Evolutionary conservation across 92 coral and sea anemone species (phyloP), one percentile per base, ranked within the genome.

Genomic region (Parazoanthus darwini): DNA sequence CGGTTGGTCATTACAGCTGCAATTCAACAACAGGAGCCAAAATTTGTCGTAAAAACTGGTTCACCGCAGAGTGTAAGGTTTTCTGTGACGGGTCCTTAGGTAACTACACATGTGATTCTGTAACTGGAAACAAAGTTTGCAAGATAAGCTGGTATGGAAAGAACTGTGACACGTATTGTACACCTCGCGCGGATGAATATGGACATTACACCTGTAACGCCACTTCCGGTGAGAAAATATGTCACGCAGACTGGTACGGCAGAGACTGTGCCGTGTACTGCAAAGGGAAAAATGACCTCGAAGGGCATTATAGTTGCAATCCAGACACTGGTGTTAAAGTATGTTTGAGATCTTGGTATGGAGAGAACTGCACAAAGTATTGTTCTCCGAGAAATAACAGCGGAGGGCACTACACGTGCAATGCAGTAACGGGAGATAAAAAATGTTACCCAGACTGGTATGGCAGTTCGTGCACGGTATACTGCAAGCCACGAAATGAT

Each of bases 401-500:
- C 8, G 74, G 78, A 8, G 98, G 97, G 2, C 98, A 91, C 88
- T 96, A 90, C 86, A 80, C 87, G 8, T 96, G 98, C 70, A 82
- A 91, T 46, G 9, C 59, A 8, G 85, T 48, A 16, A 90, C 87
- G 50, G 98, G 98, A 2, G 90, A 80, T 65, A 90, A 44, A 37
- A 75, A 90, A 11, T 96, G 98, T 81, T 38, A 91, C 33, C 63
- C 88, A 67, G 80, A 90, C 93, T 96, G 98, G 98, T 94, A 88
- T 85, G 95, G 97, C 56, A 88, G 65, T 15, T 86, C 84, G 36
- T 96, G 98, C 82, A 85, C 90, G 73, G 86, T 77, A 8, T 79
- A 96, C 68, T 96, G 97, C 77, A 76, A 88, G 58, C 77, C 98
- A 80, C 93, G 94, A 81, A 93, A 96, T 88, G 96, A 90, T 29